Evolutionary conservation across 23 tunicate genomes (phyloP), one percentile per base, ranked within the genome.

Genomic region (Oikopleura albicans): DNA sequence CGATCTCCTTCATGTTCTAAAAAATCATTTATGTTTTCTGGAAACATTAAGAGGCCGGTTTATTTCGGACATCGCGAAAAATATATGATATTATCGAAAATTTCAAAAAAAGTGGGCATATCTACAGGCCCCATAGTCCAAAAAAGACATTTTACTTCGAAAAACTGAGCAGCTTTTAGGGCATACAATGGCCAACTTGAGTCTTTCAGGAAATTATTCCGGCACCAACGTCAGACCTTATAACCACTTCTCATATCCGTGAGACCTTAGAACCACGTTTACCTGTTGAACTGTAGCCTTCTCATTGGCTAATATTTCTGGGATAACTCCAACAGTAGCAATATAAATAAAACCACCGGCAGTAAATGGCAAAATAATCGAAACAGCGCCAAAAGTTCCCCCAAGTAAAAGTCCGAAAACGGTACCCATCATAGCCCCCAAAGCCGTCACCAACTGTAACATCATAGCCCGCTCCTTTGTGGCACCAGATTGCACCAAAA

Each of bases 321-420:
- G 97, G 28, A 92, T 92, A 1, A 92, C 97, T 29, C 92, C 86
- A 56, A 92, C 97, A 40, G 97, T 92, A 22, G 97, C 97, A 66
- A 92, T 92, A 87, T 92, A 92, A 1, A 92, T 88, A 66, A 92
- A 92, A 2, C 97, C 97, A 41, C 97, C 97, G 39, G 95, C 97
- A 40, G 97, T 92, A 56, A 92, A 92, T 22, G 97, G 97, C 16
- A 92, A 83, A 31, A 92, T 92, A 90, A 92, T 89, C 27, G 89
- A 89, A 4, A 86, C 87, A 0, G 97, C 97, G 8, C 83, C 39
- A 31, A 75, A 75, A 75, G 39, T 75, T 4, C 83, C 39, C 22
- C 39, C 39, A 75, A 75, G 34, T 35, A 40, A 8, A 8, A 38
- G 59, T 8, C 86, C 28, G 16, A 71, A n/a, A 75, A 34, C 29